Evolutionary conservation across 2,797 vertebrate species (phyloP).

Genomic region (Taeniopygia guttata): DNA sequence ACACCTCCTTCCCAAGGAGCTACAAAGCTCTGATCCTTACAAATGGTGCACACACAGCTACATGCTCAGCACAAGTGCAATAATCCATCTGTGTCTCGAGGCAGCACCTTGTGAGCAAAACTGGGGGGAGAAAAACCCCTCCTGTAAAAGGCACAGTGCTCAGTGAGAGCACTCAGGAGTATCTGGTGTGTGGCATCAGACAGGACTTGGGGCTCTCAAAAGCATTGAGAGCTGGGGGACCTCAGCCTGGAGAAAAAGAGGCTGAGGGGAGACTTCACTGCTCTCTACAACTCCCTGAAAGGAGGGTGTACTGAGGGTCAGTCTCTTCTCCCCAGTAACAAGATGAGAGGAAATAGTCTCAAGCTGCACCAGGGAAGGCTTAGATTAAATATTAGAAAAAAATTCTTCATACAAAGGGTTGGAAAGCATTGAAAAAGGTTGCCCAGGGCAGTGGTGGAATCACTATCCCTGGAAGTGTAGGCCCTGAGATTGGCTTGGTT

Average conservation of each 20-base stretch:
- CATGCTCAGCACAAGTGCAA: not conserved
- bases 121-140: not conserved
- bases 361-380: not conserved
- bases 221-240: not conserved
- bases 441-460: not conserved
- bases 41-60: not conserved
- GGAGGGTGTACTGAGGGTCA: fast-evolving
- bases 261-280: not conserved
- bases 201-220: no score
- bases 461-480: not conserved
- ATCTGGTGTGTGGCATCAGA: not conserved
- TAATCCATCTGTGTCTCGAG: not conserved
- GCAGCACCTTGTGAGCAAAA: not conserved
- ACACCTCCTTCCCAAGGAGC: not conserved
- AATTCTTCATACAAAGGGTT: not conserved
- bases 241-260: not conserved
- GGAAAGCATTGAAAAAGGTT: not conserved
- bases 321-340: not conserved
- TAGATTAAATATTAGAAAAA: not conserved
- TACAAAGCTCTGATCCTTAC: not conserved
- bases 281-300: not conserved
- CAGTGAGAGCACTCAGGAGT: not conserved
- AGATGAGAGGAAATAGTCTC: not conserved
- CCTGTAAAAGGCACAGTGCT: not conserved
- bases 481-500: not conserved